Percentiles rank a stretch among this genome's conserved stretches.
These are phyloP conservation scores for Nineta flava DNA, from an alignment of 2,888 invertebrate genomes.

Conservation along the genomic window DNA sequence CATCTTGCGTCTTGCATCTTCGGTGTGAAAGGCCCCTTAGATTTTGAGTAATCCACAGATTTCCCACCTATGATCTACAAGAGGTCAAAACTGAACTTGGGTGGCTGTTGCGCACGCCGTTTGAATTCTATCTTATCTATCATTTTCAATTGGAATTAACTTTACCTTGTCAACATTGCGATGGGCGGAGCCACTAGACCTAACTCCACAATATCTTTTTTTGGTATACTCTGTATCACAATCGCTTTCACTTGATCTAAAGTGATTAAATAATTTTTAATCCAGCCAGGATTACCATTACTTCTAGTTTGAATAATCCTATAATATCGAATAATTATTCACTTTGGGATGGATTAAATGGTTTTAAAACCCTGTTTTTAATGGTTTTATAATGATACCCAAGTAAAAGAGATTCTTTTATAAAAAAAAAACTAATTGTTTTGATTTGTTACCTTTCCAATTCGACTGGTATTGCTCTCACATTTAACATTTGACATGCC, in stretches of 20 bases:
- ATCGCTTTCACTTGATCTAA: conserved; percentile 37
- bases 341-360: not conserved
- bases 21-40: too few species aligned
- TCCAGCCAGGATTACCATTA: conserved; percentile 48
- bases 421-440: too few species aligned
- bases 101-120: too few species aligned
- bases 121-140: too few species aligned
- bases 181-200: conserved; percentile 22
- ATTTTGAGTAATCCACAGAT: too few species aligned
- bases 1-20: too few species aligned
- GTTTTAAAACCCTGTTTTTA: not conserved
- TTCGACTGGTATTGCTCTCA: conserved; percentile 43
- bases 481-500: conserved; percentile 45
- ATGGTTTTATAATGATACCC: too few species aligned
- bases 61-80: too few species aligned
- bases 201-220: conserved; percentile 18
- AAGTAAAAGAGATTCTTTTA: too few species aligned
- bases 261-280: conserved; percentile 44
- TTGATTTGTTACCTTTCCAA: conserved; percentile 51
- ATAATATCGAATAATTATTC: conserved; percentile 9
- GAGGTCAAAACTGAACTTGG: too few species aligned
- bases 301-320: conserved; percentile 40
- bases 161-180: conserved; percentile 10
- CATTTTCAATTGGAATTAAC: too few species aligned
- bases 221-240: conserved; percentile 27